Evolutionary conservation across 2,888 invertebrate species (phyloP), one percentile per base, ranked within the genome.

Genomic region (Orthonychiurus folsomi): DNA sequence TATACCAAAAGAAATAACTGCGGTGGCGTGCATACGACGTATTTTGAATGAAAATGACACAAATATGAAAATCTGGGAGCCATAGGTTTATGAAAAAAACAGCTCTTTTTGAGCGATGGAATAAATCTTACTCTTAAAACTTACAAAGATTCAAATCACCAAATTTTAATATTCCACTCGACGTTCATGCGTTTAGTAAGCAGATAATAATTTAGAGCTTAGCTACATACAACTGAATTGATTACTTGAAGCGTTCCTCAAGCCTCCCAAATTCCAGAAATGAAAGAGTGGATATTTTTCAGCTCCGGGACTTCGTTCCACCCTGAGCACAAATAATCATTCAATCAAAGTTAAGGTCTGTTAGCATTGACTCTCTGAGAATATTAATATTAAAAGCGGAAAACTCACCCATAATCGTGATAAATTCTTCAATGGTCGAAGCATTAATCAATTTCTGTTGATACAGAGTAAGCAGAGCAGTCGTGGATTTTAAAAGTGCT

Each of bases 361-460:
- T 37, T 15, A 37, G 15, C 5, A 52, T 20, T 52, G 20, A 52
- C 24, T 20, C n/a, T n/a, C n/a, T n/a, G n/a, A n/a, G n/a, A n/a
- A n/a, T n/a, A 37, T 37, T 37, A 37, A 37, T 15, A 5, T 37
- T 37, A 37, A 37, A 37, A 37, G 5, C 15, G 37, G 15, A 37
- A 9, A 27, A 1, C 50, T 56, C 59, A 64, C 93, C 92, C 73
- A 87, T 84, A 70, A 93, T 91, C 84, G 95, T 95, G 79, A 89
- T 90, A 81, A 92, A 92, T 80, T 96, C 95, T 5, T 83, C 84
- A 78, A 95, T 88, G 20, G 91, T 89, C 66, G 90, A 84, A 79
- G 93, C 92, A 12, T 93, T 90, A 73, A 94, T 80, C 74, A 93
- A 82, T 77, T 95, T 93, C 74, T 93, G 90, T 52, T 91, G 88